phyloP scores from a whole-genome alignment of 2,113 vertebrate genomes.

The Muntiacus muntjak region DNA sequence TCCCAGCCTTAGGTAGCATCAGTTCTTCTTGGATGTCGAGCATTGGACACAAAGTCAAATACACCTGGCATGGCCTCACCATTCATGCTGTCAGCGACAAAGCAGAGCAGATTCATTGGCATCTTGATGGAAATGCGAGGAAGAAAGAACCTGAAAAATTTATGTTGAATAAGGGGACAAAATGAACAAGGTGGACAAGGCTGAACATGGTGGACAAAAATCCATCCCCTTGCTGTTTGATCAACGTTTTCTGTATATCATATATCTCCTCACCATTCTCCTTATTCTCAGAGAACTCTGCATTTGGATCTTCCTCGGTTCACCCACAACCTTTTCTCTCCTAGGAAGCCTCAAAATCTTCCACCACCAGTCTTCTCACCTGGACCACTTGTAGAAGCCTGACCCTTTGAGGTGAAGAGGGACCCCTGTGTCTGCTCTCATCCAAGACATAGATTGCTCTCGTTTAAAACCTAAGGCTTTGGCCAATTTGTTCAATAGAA shows the following conservation, averaged over 20 bases:
- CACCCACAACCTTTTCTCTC: background rate
- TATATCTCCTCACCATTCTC: background rate
- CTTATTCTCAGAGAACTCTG: background rate
- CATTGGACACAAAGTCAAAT: background rate
- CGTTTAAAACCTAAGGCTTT: fast-evolving
- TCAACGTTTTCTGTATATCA: background rate
- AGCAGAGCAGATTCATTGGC: background rate
- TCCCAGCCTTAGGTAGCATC: background rate
- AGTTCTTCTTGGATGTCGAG: background rate
- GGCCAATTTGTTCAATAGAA: background rate
- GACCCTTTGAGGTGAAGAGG: background rate
- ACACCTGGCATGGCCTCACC: background rate
- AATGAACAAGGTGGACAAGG: background rate
- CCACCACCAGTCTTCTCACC: background rate
- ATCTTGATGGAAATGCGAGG: background rate
- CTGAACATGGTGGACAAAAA: too few species aligned
- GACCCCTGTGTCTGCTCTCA: background rate
- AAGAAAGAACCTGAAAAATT: background rate
- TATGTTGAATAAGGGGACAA: background rate
- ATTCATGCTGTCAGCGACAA: background rate
- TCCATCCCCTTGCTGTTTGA: too few species aligned
- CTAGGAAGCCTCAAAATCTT: background rate
- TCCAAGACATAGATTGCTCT: background rate
- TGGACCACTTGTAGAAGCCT: background rate
- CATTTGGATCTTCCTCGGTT: background rate